These are phyloP conservation scores for Drosophila yakuba DNA, from an alignment of 1,140 invertebrate genomes.

Conservation along the genomic window DNA sequence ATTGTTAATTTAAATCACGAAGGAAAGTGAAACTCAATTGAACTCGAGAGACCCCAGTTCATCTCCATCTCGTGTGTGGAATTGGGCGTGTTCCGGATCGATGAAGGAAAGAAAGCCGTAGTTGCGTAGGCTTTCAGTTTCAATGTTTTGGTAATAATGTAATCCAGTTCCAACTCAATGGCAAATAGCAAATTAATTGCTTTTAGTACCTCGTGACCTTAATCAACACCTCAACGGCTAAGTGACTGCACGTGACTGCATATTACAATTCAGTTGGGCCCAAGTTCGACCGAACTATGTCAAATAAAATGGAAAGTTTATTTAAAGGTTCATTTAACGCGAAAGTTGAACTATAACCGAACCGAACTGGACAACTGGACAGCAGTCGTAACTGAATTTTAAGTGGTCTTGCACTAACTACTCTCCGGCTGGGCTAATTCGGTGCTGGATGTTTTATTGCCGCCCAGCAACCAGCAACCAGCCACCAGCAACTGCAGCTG, in stretches of 20 bases:
- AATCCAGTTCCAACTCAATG: too few relatives aligned
- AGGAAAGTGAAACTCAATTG: constrained; percentile 68
- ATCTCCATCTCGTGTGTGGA: constrained; percentile 23
- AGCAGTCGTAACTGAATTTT: constrained; percentile 29
- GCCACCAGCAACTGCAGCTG: constrained; percentile 22
- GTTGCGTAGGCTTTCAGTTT: neutral
- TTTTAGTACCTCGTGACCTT: too few relatives aligned
- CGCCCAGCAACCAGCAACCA: constrained; percentile 31
- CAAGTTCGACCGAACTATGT: neutral
- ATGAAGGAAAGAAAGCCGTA: constrained; percentile 42
- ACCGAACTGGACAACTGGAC: neutral
- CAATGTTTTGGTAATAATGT: constrained; percentile 5
- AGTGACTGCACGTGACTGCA: too few relatives aligned
- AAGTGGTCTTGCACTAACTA: constrained; percentile 31
- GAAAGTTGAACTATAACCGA: constrained; percentile 54
- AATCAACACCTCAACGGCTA: too few relatives aligned
- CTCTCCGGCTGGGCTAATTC: constrained; percentile 65
- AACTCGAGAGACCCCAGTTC: constrained; percentile 44
- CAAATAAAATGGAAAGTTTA: constrained; percentile 61
- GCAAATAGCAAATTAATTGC: too few relatives aligned
- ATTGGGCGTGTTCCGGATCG: constrained; percentile 50
- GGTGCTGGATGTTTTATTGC: constrained; percentile 67
- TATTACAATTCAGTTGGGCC: constrained; percentile 13
- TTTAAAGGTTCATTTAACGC: constrained; percentile 64
- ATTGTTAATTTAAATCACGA: constrained; percentile 76